Percentiles rank a stretch among this genome's conserved stretches.
phyloP scores from a whole-genome alignment of 1,140 invertebrate genomes.

The Monomorium pharaonis region DNA sequence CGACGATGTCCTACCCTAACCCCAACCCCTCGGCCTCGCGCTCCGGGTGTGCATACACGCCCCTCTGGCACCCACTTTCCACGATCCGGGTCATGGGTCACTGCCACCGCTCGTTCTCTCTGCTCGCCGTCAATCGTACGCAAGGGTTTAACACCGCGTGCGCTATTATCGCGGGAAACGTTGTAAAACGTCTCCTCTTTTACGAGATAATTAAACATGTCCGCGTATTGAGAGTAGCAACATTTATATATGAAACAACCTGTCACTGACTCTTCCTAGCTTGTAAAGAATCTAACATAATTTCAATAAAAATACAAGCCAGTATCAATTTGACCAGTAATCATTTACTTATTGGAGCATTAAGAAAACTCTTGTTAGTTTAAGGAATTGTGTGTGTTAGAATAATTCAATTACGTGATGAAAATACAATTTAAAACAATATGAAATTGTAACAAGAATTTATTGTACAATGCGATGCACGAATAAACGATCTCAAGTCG shows the following conservation, averaged over 20 bases:
- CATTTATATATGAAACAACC: not conserved
- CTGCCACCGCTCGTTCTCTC: conserved; percentile 77
- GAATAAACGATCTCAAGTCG: not conserved
- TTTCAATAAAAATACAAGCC: not conserved
- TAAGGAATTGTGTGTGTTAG: not conserved
- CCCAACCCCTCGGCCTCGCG: conserved; percentile 73
- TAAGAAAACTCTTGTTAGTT: too few species aligned
- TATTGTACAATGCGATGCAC: not conserved
- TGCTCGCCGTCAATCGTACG: conserved; percentile 78
- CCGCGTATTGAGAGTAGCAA: not conserved
- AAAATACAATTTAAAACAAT: not conserved
- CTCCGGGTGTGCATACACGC: conserved; percentile 69
- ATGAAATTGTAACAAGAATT: not conserved
- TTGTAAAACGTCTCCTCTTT: not conserved
- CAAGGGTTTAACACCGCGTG: conserved; percentile 61
- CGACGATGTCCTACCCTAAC: conserved; percentile 78
- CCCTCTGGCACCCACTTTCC: conserved; percentile 77
- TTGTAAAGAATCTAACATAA: not conserved
- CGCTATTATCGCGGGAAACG: conserved; percentile 33
- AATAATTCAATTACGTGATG: not conserved
- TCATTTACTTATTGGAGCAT: too few species aligned
- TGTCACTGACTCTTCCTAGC: not conserved
- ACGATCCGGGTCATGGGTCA: conserved; percentile 83
- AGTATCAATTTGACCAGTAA: too few species aligned
- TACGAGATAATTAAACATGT: conserved; percentile 2